Percentiles rank a stretch among this genome's conserved stretches.
Conservation (phyloP, 2,888 invertebrate genomes). For the Drosophila lutescens region DNA sequence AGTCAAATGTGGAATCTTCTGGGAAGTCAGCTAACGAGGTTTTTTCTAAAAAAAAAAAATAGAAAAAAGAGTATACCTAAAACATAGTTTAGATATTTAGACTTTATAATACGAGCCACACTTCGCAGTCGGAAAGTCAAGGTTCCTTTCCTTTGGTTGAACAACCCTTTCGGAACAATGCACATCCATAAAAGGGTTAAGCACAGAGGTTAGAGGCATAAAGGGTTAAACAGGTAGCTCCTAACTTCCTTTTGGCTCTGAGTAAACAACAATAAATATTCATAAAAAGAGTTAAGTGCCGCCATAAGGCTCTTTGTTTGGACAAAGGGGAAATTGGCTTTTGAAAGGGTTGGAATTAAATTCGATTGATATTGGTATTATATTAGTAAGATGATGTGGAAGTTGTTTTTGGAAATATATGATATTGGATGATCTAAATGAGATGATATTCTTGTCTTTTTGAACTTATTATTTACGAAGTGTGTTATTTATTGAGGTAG, state of each 20-base stretch:
- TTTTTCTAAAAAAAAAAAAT: neutral
- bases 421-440: too few species aligned
- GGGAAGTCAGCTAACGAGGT: conserved; percentile 23
- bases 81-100: conserved; percentile 1
- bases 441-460: too few species aligned
- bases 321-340: conserved; percentile 27
- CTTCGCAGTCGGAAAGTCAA: conserved; percentile 27
- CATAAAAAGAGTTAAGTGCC: conserved; percentile 68
- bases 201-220: conserved; percentile 27
- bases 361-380: conserved; percentile 4
- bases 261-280: conserved; percentile 51
- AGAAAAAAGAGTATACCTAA: neutral
- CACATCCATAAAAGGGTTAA: conserved; percentile 68
- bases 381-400: neutral
- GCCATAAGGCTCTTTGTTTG: conserved; percentile 47
- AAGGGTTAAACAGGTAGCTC: conserved; percentile 33
- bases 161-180: conserved; percentile 52
- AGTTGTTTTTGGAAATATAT: too few species aligned
- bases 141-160: conserved; percentile 9
- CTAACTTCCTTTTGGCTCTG: conserved; percentile 13
- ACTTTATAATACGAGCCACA: conserved; percentile 10
- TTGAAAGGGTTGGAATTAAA: conserved; percentile 22
- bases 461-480: neutral
- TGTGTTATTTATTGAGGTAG: too few species aligned
- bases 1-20: conserved; percentile 19